Evolutionary conservation across 2,113 vertebrate genomes (phyloP).

Genomic region (Oreochromis aureus): DNA sequence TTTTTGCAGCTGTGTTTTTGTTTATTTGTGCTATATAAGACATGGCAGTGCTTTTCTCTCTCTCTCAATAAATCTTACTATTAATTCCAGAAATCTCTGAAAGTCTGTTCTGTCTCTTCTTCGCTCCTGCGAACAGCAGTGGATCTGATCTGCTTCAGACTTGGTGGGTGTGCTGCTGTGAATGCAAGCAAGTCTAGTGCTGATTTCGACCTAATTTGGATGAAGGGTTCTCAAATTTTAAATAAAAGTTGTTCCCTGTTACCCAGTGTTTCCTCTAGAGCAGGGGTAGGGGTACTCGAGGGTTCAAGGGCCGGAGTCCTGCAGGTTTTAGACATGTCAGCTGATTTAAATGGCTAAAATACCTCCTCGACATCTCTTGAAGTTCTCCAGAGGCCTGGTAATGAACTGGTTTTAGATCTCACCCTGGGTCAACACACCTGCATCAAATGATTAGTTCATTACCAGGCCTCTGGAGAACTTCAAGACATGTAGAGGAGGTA

Average conservation of each 20-base stretch:
- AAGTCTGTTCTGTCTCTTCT: neutral
- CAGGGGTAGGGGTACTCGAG: neutral
- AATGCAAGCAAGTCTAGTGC: neutral
- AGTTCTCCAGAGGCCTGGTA: neutral
- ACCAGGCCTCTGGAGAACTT: too few species aligned
- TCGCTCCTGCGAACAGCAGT: neutral
- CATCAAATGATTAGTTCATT: too few species aligned
- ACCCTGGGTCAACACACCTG: too few species aligned
- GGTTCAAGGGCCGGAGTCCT: neutral
- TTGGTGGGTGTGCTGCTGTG: neutral
- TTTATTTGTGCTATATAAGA: neutral
- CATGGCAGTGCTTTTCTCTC: neutral
- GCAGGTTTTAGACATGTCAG: neutral
- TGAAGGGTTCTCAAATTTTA: neutral
- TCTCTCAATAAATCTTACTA: conserved; percentile 31
- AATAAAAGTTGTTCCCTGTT: neutral
- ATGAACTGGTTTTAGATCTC: neutral
- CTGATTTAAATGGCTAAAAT: neutral
- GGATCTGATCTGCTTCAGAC: neutral
- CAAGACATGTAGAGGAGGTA: too few species aligned
- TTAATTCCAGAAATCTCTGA: neutral
- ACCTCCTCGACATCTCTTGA: fast-evolving
- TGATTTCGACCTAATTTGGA: neutral
- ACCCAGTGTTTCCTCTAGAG: neutral
- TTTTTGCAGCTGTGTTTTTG: conserved; percentile 4